phyloP scores from a whole-genome alignment of 37 sponge, comb jelly and placozoan species.

The Amphimedon queenslandica region DNA sequence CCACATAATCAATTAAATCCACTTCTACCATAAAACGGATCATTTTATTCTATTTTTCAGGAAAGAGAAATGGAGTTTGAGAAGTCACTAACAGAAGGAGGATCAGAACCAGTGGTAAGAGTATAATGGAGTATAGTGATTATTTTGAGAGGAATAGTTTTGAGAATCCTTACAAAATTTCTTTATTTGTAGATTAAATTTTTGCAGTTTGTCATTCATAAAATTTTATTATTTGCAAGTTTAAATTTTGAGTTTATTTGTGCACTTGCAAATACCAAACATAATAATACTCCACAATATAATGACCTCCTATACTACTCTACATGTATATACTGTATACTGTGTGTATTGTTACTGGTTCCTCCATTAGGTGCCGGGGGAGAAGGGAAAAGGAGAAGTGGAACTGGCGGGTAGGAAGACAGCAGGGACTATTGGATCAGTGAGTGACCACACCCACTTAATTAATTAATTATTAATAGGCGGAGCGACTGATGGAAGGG shows the following conservation, averaged over 20 bases:
- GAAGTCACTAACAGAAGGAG: constrained; percentile 32
- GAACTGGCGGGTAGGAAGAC: constrained; percentile 64
- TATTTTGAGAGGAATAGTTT: too few relatives aligned
- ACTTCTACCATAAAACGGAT: background rate
- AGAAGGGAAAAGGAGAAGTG: constrained; percentile 21
- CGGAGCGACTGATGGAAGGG: constrained; percentile 84
- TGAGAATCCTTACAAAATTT: too few relatives aligned
- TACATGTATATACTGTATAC: background rate
- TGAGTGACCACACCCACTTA: constrained; percentile 10
- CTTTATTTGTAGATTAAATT: too few relatives aligned
- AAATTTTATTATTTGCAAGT: too few relatives aligned
- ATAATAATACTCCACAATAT: too few relatives aligned
- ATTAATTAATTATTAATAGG: constrained; percentile 17
- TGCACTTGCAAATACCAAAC: too few relatives aligned
- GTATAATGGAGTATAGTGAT: too few relatives aligned
- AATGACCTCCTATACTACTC: too few relatives aligned
- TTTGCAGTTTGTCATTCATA: too few relatives aligned
- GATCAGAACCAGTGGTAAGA: constrained; percentile 59
- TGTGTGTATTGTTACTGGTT: too few relatives aligned
- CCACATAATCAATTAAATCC: background rate
- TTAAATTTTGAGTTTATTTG: too few relatives aligned
- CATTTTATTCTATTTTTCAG: constrained; percentile 3
- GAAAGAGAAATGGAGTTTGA: constrained; percentile 76
- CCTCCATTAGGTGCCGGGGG: too few relatives aligned
- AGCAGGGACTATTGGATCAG: constrained; percentile 67